These are phyloP conservation scores for Hesperophylax magnus DNA, from an alignment of 1,140 invertebrate species.

Conservation along the genomic window DNA sequence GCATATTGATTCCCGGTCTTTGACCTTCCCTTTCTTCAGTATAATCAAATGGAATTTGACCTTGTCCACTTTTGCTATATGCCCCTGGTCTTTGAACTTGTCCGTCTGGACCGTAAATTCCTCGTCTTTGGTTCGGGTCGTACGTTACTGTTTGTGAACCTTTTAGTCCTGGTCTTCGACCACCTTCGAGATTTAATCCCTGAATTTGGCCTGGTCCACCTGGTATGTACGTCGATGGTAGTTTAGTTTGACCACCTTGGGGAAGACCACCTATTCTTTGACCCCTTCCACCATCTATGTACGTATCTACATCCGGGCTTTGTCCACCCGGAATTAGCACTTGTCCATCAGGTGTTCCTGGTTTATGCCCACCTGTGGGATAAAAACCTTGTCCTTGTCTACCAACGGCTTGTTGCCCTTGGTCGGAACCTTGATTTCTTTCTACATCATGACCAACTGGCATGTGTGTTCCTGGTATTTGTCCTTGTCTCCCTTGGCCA, in stretches of 20 bases:
- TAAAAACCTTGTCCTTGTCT: not conserved
- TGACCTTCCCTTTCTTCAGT: not conserved
- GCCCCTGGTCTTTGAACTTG: not conserved
- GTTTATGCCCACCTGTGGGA: no score
- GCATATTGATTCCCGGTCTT: not conserved
- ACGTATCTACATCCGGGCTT: not conserved
- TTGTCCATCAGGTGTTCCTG: no score
- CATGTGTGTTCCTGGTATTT: not conserved
- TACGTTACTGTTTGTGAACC: not conserved
- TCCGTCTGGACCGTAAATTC: not conserved
- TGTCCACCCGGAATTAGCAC: constrained; percentile 1
- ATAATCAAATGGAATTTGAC: not conserved
- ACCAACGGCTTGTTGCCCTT: not conserved
- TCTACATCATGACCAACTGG: no score
- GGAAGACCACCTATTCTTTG: not conserved
- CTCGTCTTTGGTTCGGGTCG: not conserved
- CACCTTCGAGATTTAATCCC: not conserved
- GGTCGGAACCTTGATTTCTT: not conserved
- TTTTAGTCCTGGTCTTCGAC: not conserved
- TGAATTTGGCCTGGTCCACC: not conserved
- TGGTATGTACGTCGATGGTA: not conserved
- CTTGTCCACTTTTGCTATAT: not conserved
- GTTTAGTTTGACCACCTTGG: not conserved
- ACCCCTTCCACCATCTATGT: not conserved
- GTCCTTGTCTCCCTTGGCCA: not conserved